phyloP scores from a whole-genome alignment of 2,888 invertebrate species.

The Drosophila merina region DNA sequence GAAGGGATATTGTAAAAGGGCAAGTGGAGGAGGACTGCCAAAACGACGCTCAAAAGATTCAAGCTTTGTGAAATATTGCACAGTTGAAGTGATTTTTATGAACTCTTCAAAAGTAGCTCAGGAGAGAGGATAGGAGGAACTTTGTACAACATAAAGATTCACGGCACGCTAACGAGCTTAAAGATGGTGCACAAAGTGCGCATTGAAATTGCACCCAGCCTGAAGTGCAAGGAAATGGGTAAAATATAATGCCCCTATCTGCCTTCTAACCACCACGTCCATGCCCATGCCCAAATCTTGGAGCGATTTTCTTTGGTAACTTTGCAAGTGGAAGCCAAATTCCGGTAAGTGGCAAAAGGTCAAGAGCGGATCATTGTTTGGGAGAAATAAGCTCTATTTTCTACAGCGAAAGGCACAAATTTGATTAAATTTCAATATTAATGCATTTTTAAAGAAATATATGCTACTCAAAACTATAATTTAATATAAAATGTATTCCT shows the following conservation, averaged over 20 bases:
- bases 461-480: no score
- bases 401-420: no score
- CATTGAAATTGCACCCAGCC: constrained; percentile 44
- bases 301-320: constrained; percentile 4
- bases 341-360: constrained; percentile 11
- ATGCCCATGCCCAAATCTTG: not conserved
- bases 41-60: constrained; percentile 62
- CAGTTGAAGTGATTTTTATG: constrained; percentile 78
- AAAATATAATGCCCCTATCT: constrained; percentile 3
- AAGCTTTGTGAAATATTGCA: constrained; percentile 72
- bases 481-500: no score
- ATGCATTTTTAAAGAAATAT: not conserved
- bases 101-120: constrained; percentile 68
- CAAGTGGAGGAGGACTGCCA: constrained; percentile 6
- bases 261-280: not conserved
- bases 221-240: not conserved
- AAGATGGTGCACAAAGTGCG: constrained; percentile 51
- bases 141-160: constrained; percentile 27
- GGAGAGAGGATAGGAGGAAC: constrained; percentile 10
- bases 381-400: not conserved
- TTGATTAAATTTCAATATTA: no score
- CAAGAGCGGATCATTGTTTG: constrained; percentile 8
- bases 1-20: not conserved
- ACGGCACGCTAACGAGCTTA: constrained; percentile 66
- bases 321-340: not conserved